Conservation (phyloP, 2,888 invertebrate species). For the Rotaria magnacalcarata region DNA sequence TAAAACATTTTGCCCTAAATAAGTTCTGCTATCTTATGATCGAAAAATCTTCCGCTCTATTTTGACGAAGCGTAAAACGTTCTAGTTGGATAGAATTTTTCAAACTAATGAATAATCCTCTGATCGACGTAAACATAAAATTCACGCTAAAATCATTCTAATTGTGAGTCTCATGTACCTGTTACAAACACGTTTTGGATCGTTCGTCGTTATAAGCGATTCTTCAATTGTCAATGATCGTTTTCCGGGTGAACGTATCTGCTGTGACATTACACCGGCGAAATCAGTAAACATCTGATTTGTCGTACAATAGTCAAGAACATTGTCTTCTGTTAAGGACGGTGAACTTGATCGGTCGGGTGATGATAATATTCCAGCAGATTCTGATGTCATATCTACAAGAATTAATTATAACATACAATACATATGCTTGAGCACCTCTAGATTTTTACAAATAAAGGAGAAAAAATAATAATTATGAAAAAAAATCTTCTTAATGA, state of each 20-base stretch:
- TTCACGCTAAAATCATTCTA: no score
- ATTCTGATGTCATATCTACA: conserved; percentile 26
- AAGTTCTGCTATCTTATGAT: no score
- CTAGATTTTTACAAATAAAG: conserved; percentile 14
- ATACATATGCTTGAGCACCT: conserved; percentile 22
- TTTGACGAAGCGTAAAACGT: no score
- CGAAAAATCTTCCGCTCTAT: no score
- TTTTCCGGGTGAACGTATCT: not conserved
- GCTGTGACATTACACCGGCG: not conserved
- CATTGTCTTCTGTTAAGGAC: not conserved
- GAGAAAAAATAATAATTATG: not conserved
- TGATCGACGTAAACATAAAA: no score
- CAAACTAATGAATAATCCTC: no score
- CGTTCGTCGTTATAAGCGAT: not conserved
- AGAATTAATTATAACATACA: conserved; percentile 16
- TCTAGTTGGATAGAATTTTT: no score
- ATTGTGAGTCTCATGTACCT: not conserved
- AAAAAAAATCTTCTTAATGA: not conserved
- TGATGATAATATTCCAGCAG: not conserved
- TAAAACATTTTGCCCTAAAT: no score
- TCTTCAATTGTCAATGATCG: not conserved
- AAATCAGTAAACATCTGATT: not conserved
- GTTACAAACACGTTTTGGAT: conserved; percentile 26
- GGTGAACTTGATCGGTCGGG: conserved; percentile 6
- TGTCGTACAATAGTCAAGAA: not conserved